Evolutionary conservation across 2,888 invertebrate species (phyloP), one percentile per base, ranked within the genome.

Genomic region (Apeira syringaria): DNA sequence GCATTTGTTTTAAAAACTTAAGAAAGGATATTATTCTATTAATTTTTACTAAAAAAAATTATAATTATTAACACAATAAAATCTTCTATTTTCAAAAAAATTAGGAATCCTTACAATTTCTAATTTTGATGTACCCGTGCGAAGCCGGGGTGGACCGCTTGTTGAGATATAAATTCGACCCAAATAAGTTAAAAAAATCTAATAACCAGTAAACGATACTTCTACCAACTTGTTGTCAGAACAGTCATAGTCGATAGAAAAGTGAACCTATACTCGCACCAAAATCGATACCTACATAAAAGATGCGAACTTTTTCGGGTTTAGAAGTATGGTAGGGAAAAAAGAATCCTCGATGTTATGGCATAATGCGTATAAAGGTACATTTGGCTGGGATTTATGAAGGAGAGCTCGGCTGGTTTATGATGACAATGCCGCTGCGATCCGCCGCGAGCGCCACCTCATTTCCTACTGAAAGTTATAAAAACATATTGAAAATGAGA

Each of bases 401-500:
- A 82, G 81, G 70, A 83, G 83, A 76, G 75, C 72, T 79, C 73
- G 77, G 73, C 72, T 85, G 87, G 85, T 88, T 89, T 89, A 88
- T 82, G 87, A 88, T 81, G 86, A 88, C 87, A 88, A 88, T 85
- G 76, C 74, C 69, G 69, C 63, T 69, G 62, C 68, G 69, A 66
- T 74, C 65, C 74, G 82, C 84, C 80, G 70, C 67, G 74, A 78
- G 81, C 84, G 71, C 76, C 86, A 82, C 85, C 88, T 88, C 86
- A 89, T 89, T 88, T 89, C 88, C 89, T 84, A 80, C 81, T 68
- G 80, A 86, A 87, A 88, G 88, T 88, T 88, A 89, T 89, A 88
- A 89, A 89, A 88, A 88, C 89, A 88, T 89, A 89, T 89, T 89
- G 89, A 88, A 89, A 88, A 89, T 86, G 85, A 88, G 88, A 88